Evolutionary conservation across 2,113 vertebrate species (phyloP), one percentile per base, ranked within the genome.

Genomic region (Eurypyga helias): DNA sequence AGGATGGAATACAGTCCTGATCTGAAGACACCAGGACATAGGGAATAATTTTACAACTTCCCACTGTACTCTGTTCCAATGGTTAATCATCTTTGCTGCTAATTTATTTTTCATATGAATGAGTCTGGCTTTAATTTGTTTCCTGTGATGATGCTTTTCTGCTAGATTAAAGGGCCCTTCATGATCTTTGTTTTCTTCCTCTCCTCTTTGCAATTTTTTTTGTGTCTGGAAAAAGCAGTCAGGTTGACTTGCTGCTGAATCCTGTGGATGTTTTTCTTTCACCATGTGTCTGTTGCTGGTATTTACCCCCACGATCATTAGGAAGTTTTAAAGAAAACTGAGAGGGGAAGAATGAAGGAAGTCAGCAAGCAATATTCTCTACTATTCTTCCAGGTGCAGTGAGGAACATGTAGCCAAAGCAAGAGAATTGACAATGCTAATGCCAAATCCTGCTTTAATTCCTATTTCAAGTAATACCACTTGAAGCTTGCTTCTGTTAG

Each of bases 61-160:
- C 71, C 54, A 77, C 62, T 87, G 28, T 57, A 52, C 29, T 66
- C 52, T 69, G 6, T 80, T 90, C 70, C 28, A 85, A 15, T 61
- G 73, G 29, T 89, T 96, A 91, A 87, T 82, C 24, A 45, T 76
- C 73, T 79, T 91, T 65, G 61, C 36, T 66, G 31, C 52, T 90
- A 72, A 77, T 20, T 96, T 93, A 45, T 55, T 92, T 91, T 90
- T 96, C 66, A 33, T 90, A 77, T 49, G 78, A 91, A 78, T 87
- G 45, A 87, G 6, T 70, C 81, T 93, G 87, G 65, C 31, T 85
- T 96, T 77, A 72, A 43, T 87, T 82, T 93, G 26, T 9, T 76
- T 90, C 70, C 36, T 76, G 54, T 57, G 66, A 85, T 83, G 29
- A 6, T 84, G 24, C 55, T 82, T 79, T 82, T 82, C 70, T 91